Conservation (phyloP, 2,113 vertebrate species). For the Macaca fascicularis region T2T-MFA8v1.1 NC_088377.1:53600001-53600500, state of each 20-base stretch:
- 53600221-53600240: conserved; percentile 21
- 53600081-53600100: background rate
- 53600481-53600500: conserved; percentile 82
- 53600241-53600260: conserved; percentile 24
- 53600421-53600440: conserved; percentile 45
- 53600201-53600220: conserved; percentile 40
- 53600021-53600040: background rate
- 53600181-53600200: conserved; percentile 51
- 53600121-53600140: background rate
- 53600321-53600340: conserved; percentile 43
- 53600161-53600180: conserved; percentile 52
- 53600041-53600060: background rate
- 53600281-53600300: conserved; percentile 6
- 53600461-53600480: conserved; percentile 74
- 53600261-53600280: conserved; percentile 42
- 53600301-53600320: conserved; percentile 46
- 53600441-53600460: conserved; percentile 61
- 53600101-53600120: background rate
- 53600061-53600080: background rate
- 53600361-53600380: conserved; percentile 17
- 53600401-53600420: conserved; percentile 55
- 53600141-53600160: background rate
- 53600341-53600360: conserved; percentile 45
- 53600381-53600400: conserved; percentile 27
- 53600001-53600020: background rate